Conservation (phyloP, 2,113 vertebrate species). For the Pogona vitticeps region DNA sequence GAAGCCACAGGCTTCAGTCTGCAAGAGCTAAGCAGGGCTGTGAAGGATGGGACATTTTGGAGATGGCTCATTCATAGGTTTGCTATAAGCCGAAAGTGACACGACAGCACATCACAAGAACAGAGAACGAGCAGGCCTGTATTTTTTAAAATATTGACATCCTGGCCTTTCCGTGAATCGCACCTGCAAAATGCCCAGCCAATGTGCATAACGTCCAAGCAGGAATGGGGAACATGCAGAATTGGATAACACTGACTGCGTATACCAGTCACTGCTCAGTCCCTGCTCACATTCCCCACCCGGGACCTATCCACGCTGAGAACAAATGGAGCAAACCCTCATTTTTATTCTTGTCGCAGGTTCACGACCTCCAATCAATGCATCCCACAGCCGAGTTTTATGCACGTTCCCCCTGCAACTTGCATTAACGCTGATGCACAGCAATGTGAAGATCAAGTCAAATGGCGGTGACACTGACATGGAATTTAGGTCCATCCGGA, state of each 20-base stretch:
- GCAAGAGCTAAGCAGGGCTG: no score
- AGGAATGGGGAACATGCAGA: background rate
- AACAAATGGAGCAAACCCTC: background rate
- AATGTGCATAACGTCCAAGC: background rate
- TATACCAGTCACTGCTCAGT: no score
- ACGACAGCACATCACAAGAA: no score
- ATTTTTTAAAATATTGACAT: background rate
- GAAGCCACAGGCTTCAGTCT: no score
- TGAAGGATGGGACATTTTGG: no score
- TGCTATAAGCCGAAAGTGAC: no score
- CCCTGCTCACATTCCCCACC: background rate
- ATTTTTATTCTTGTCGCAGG: no score
- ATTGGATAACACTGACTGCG: no score
- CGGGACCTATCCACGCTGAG: background rate
- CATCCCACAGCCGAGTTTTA: background rate
- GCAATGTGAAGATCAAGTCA: background rate
- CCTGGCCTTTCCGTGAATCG: background rate
- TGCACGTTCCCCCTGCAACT: background rate
- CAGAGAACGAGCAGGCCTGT: no score
- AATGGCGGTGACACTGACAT: background rate
- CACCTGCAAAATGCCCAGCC: no score
- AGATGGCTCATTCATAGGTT: no score
- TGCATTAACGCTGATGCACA: background rate
- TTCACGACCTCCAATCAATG: background rate
- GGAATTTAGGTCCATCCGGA: background rate